Base-by-base conservation (phyloP, 2,888 invertebrate species). In the Temnothorax ravouxi region DNA sequence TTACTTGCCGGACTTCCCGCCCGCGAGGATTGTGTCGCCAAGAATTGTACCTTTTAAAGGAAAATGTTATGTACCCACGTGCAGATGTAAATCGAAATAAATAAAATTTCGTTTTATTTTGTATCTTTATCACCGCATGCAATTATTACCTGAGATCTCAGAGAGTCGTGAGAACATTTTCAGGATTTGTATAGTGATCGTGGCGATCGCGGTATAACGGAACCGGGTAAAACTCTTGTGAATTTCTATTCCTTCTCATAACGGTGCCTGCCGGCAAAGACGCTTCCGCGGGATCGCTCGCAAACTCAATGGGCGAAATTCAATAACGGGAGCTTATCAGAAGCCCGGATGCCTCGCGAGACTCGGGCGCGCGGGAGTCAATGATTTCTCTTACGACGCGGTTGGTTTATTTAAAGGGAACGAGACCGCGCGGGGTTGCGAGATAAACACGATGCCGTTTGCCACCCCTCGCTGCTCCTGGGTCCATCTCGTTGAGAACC, bases 401-500 rank as follows among this genome's bases (percentile, higher is more conserved):
- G 86, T 86, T 81, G 84, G 89, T 89, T 88, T 89, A 87, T 85
- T 88, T 75, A 88, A 87, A 88, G 89, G 89, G 87, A 85, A 85
- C 81, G 88, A 86, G 25, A 25, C n/a, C 29, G 84, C 47, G 47
- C 11, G 44, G 61, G 67, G 56, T 61, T 61, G 69, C 21, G 66
- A 67, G 69, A 69, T 81, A 88, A 88, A 88, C 54, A 88, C 80
- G 76, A 47, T 59, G 29, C 21, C 44, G 29, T 44, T 34, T 34
- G 15, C 34, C 59, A 69, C 34, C 38, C 79, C 47, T 47, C 54
- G 75, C 41, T 34, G 34, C 34, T 34, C 34, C 34, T 34, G 34
- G 34, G 61, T 50, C 25, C 62, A 25, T 0, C 21, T 77, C 88
- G 47, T 18, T 91, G 93, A 93, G 93, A 93, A 92, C 92, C 92